A percentile compares a stretch with the other conserved stretches of the same genome.
Conservation (phyloP, 2,797 vertebrate genomes). For the Glyptemys insculpta region DNA sequence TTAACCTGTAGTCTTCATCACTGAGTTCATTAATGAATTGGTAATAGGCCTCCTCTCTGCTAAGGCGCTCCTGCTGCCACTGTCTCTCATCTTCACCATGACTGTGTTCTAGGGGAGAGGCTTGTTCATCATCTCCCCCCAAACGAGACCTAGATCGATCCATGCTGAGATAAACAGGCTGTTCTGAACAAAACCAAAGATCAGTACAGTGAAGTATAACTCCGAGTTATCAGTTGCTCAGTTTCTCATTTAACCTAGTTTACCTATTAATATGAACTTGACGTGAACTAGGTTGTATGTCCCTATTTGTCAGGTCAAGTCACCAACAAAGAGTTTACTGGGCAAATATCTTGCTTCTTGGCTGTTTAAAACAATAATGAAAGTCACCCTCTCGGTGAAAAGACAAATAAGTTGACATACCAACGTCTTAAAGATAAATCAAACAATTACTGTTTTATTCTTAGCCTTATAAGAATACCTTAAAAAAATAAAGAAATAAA, state of each 20-base stretch:
- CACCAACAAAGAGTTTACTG: neutral
- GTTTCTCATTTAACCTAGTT: slow-evolving; percentile 15
- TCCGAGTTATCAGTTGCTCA: neutral
- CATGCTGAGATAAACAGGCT: slow-evolving; percentile 68
- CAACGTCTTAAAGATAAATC: neutral
- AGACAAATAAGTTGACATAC: neutral
- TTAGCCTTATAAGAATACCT: neutral
- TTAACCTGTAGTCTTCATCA: slow-evolving; percentile 95
- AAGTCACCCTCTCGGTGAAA: neutral
- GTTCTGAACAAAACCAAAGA: slow-evolving; percentile 45
- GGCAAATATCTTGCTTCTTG: neutral
- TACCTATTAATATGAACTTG: neutral
- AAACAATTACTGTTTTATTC: neutral
- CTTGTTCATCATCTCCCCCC: slow-evolving; percentile 62
- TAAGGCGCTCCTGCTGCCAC: slow-evolving; percentile 94
- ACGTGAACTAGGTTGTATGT: neutral
- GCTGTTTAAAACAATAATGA: neutral
- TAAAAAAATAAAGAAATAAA: neutral
- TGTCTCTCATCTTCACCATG: slow-evolving; percentile 85
- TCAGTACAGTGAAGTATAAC: neutral
- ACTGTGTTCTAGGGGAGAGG: slow-evolving; percentile 18
- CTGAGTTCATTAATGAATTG: slow-evolving; percentile 95
- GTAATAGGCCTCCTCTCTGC: slow-evolving; percentile 96
- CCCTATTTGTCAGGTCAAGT: slow-evolving; percentile 8
- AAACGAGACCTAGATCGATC: slow-evolving; percentile 66